These are phyloP conservation scores for Rana temporaria DNA, from an alignment of 2,113 vertebrate species.

Conservation along the genomic window DNA sequence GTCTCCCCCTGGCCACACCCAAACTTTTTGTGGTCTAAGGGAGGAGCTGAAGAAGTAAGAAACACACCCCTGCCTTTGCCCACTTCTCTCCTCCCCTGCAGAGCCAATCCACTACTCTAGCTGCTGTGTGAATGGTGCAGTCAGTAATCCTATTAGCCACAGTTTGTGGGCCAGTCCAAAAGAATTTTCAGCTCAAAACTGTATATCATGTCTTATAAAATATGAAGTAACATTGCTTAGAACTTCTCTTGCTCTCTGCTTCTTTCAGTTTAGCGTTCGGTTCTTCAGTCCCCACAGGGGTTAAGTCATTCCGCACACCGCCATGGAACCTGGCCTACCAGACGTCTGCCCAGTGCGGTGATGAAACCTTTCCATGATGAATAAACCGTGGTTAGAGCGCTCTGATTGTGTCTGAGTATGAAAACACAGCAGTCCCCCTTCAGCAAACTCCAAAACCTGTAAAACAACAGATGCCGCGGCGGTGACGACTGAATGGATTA, in stretches of 20 bases:
- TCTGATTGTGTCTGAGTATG: constrained; percentile 13
- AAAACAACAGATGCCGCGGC: constrained; percentile 47
- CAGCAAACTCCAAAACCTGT: constrained; percentile 44
- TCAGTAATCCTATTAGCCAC: no score
- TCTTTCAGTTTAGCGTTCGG: no score
- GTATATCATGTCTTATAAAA: no score
- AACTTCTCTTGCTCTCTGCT: not conserved
- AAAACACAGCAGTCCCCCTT: constrained; percentile 22
- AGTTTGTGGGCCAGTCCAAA: no score
- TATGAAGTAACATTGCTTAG: not conserved
- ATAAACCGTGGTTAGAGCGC: constrained; percentile 25
- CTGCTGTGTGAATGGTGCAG: no score
- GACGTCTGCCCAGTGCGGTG: constrained; percentile 15
- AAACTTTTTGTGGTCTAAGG: no score
- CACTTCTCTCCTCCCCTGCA: no score
- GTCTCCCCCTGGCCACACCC: no score
- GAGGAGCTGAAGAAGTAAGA: no score
- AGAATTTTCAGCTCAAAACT: no score
- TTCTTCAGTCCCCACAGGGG: not conserved
- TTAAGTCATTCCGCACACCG: not conserved
- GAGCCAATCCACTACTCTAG: no score
- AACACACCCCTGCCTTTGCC: no score
- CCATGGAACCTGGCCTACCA: constrained; percentile 25
- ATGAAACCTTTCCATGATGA: constrained; percentile 51
- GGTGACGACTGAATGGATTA: constrained; percentile 49